A percentile compares a stretch with the other conserved stretches of the same genome.
phyloP scores from a whole-genome alignment of 2,888 invertebrate genomes.

The Spisula solida region DNA sequence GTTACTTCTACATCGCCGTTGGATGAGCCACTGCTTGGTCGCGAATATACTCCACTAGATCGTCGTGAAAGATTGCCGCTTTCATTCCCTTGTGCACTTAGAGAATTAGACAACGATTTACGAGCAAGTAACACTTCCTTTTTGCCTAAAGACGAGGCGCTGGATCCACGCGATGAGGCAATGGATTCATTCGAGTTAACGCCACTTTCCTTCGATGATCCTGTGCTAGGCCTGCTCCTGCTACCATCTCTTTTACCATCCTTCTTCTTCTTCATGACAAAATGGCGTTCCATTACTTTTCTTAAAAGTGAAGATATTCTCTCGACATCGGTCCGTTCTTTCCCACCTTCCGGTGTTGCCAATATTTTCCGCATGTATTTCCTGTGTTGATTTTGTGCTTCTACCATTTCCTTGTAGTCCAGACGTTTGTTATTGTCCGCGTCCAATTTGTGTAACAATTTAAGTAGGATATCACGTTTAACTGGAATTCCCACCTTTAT shows the following conservation, averaged over 20 bases:
- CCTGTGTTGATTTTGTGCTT: conserved; percentile 69
- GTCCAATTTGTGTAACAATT: conserved; percentile 69
- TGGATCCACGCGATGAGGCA: not conserved
- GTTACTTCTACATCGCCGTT: not conserved
- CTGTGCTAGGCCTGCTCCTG: not conserved
- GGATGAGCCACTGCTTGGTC: not conserved
- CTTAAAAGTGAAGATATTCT: conserved; percentile 62
- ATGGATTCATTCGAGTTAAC: not conserved
- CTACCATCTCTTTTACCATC: not conserved
- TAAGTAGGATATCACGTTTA: conserved; percentile 40
- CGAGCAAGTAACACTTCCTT: not conserved
- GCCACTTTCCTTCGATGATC: not conserved
- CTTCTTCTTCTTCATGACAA: conserved; percentile 39
- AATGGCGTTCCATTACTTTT: conserved; percentile 58
- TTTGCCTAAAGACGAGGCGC: not conserved
- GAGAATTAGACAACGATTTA: not conserved
- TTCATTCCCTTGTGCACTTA: not conserved
- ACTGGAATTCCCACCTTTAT: conserved; percentile 70
- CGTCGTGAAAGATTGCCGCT: not conserved
- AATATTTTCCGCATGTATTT: conserved; percentile 50
- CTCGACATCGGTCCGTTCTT: conserved; percentile 72
- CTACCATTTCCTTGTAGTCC: conserved; percentile 70
- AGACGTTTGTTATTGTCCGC: conserved; percentile 67
- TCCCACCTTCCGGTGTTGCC: conserved; percentile 42
- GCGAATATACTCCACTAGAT: not conserved